Percentiles rank a stretch among this genome's conserved stretches.
These are phyloP conservation scores for Lycophotia porphyrea DNA, from an alignment of 2,888 invertebrate species.

Conservation along the genomic window DNA sequence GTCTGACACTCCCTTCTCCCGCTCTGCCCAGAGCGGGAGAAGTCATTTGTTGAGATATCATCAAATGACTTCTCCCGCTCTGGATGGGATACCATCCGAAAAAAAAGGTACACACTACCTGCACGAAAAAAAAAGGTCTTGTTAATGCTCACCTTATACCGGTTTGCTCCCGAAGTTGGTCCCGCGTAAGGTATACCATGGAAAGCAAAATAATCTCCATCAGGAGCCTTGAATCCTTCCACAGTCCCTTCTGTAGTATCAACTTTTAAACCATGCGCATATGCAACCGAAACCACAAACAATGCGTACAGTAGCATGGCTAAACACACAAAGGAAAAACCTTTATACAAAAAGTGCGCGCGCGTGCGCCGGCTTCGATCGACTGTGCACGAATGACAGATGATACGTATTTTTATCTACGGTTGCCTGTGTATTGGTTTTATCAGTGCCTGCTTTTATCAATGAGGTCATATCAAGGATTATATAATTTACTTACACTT, in stretches of 20 bases:
- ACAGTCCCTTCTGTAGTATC: conserved; percentile 80
- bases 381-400: conserved; percentile 47
- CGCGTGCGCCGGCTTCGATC: conserved; percentile 24
- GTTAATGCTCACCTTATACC: conserved; percentile 77
- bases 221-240: conserved; percentile 71
- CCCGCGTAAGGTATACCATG: conserved; percentile 84
- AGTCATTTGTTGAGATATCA: too few relatives aligned
- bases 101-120: neutral
- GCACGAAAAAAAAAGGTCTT: neutral
- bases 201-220: conserved; percentile 77
- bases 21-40: too few relatives aligned
- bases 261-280: conserved; percentile 71
- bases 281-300: conserved; percentile 63
- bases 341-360: neutral
- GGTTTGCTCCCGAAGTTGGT: conserved; percentile 72
- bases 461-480: conserved; percentile 57
- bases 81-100: too few relatives aligned
- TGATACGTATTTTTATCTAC: conserved; percentile 26
- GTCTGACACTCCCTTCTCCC: too few relatives aligned
- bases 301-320: conserved; percentile 66
- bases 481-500: conserved; percentile 34
- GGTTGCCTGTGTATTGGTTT: conserved; percentile 28
- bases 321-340: conserved; percentile 18
- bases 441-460: conserved; percentile 42
- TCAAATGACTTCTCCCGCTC: too few relatives aligned